Evolutionary conservation across 1,140 invertebrate species (phyloP).

Genomic region (Penaeus chinensis): DNA sequence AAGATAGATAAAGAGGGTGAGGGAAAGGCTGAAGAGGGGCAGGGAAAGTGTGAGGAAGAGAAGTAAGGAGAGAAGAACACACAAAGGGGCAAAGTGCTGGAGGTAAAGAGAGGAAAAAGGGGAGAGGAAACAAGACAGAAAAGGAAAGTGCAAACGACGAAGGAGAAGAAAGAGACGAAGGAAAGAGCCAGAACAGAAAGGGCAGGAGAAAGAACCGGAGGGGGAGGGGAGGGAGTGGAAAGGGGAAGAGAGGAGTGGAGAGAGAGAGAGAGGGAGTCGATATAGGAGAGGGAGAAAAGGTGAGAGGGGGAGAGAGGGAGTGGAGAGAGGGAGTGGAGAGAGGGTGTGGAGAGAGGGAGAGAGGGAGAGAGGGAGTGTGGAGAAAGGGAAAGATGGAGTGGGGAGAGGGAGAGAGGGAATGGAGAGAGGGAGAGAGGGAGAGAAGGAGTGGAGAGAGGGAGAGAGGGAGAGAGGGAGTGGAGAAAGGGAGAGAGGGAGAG

Average conservation of each 20-base stretch:
- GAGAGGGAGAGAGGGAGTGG: neutral
- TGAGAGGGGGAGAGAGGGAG: neutral
- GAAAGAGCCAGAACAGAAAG: neutral
- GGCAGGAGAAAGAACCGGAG: neutral
- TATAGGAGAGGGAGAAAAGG: neutral
- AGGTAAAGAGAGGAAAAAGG: too few species aligned
- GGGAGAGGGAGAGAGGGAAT: neutral
- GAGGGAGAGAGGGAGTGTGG: neutral
- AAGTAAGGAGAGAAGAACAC: too few species aligned
- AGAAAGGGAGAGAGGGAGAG: neutral
- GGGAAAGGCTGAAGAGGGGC: constrained; percentile 1
- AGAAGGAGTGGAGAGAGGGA: neutral
- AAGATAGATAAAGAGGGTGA: neutral
- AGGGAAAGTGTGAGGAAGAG: neutral
- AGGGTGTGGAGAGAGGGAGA: neutral
- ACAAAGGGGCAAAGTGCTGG: too few species aligned
- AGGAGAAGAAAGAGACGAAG: too few species aligned
- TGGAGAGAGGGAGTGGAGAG: neutral
- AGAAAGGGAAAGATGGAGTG: neutral
- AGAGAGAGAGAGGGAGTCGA: neutral
- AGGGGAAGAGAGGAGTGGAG: neutral
- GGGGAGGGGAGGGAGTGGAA: neutral
- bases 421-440: neutral
- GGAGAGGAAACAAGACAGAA: neutral
- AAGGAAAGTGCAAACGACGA: too few species aligned